These are phyloP conservation scores for Tetragonisca angustula DNA, from an alignment of 2,888 invertebrate species.

Conservation along the genomic window DNA sequence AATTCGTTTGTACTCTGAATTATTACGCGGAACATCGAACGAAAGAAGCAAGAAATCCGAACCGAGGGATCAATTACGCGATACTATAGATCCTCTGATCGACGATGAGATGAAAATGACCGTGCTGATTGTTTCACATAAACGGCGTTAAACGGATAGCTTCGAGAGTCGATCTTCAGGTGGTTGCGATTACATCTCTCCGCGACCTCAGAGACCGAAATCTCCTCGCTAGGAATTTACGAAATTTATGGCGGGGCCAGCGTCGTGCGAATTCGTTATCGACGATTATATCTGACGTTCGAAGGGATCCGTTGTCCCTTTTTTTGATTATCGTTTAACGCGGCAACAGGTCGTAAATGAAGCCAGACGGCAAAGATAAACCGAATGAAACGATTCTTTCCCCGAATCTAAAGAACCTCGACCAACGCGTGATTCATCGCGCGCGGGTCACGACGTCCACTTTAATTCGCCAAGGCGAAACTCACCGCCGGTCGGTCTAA, in stretches of 20 bases:
- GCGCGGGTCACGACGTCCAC: neutral
- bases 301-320: neutral
- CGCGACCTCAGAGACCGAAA: conserved; percentile 2
- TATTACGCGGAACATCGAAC: no score
- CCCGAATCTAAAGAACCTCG: no score
- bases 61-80: neutral
- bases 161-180: conserved; percentile 15
- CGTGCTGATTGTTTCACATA: neutral
- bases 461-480: neutral
- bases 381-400: no score
- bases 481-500: no score
- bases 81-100: neutral
- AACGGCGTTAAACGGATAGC: neutral
- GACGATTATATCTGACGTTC: neutral
- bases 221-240: conserved; percentile 15
- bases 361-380: neutral
- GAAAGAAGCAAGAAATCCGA: no score
- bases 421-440: neutral
- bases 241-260: conserved; percentile 19
- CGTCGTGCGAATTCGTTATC: conserved; percentile 21
- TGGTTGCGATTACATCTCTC: conserved; percentile 22
- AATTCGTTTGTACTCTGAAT: no score
- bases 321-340: neutral
- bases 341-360: neutral
- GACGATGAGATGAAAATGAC: no score